Base-by-base conservation (phyloP, 2,888 invertebrate species). In the Dryadula phaetusa region DNA sequence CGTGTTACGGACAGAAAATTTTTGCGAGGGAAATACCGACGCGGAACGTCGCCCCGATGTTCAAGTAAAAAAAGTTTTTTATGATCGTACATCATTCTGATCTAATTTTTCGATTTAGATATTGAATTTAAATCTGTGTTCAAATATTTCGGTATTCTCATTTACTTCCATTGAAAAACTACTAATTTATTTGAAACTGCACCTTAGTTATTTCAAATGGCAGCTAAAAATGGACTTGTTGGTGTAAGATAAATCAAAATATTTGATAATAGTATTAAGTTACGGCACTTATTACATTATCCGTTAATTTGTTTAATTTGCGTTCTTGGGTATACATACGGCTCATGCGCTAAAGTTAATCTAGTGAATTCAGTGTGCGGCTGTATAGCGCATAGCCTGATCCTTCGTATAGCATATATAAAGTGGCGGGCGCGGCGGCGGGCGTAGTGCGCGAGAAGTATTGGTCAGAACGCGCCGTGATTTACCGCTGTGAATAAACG, bases 271-370 rank as follows among this genome's bases (percentile, higher is more conserved):
- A 22, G 56, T 22, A 25, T 56, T 40, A n/a, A 22, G n/a, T 40
- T 22, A n/a, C 56, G 10, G 12, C 18, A 16, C 20, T 25, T 40
- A 58, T 28, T 16, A 32, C n/a, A 62, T 66, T 63, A 42, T 52
- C 20, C 46, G 34, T 52, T 28, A 22, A 53, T 28, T 53, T 64
- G 32, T 56, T 56, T 61, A 67, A 69, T 60, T 46, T 40, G 22
- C 20, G 28, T 49, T n/a, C n/a, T n/a, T n/a, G n/a, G n/a, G n/a
- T n/a, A n/a, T n/a, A n/a, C n/a, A 22, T 47, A 82, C 75, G 73
- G 84, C 81, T 85, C 85, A 82, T 83, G 85, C 85, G 84, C 82
- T 76, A 73, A 80, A 74, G 79, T 79, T 84, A 85, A 87, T 87
- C 83, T 82, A 76, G 77, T 84, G 82, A 85, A 84, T 86, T 82